phyloP scores from a whole-genome alignment of 2,113 vertebrate genomes.

The Heterocephalus glaber region DNA sequence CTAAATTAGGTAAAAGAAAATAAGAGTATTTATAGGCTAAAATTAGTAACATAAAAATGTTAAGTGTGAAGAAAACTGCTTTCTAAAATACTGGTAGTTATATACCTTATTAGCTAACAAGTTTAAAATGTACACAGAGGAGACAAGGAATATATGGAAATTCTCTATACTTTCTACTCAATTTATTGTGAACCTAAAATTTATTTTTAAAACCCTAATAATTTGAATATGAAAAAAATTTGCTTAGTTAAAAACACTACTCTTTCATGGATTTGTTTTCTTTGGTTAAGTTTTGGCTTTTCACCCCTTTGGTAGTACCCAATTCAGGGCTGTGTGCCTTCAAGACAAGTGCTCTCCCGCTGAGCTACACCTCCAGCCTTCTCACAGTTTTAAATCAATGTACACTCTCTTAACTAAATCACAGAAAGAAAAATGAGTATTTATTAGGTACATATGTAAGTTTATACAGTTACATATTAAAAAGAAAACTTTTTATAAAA shows the following conservation, averaged over 20 bases:
- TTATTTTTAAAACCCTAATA: background rate
- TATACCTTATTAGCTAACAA: constrained; percentile 35
- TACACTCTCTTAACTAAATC: background rate
- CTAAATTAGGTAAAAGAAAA: constrained; percentile 30
- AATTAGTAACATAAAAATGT: constrained; percentile 14
- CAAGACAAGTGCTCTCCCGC: background rate
- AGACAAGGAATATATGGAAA: background rate
- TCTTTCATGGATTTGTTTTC: background rate
- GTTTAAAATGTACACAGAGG: background rate
- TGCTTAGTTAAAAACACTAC: constrained; percentile 27
- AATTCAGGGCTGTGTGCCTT: background rate
- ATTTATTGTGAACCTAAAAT: background rate
- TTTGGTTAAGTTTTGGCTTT: background rate
- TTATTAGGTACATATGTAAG: background rate
- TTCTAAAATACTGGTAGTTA: constrained; percentile 35
- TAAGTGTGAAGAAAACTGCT: background rate
- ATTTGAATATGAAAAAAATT: background rate
- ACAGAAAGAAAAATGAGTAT: background rate
- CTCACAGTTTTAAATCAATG: constrained; percentile 9
- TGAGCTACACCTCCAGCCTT: background rate
- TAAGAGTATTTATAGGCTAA: constrained; percentile 31
- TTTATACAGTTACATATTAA: background rate
- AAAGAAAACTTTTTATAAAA: constrained; percentile 19
- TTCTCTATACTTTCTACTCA: background rate
- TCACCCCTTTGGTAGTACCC: background rate